phyloP scores from a whole-genome alignment of 2,888 invertebrate species.

The Sympetrum striolatum region DNA sequence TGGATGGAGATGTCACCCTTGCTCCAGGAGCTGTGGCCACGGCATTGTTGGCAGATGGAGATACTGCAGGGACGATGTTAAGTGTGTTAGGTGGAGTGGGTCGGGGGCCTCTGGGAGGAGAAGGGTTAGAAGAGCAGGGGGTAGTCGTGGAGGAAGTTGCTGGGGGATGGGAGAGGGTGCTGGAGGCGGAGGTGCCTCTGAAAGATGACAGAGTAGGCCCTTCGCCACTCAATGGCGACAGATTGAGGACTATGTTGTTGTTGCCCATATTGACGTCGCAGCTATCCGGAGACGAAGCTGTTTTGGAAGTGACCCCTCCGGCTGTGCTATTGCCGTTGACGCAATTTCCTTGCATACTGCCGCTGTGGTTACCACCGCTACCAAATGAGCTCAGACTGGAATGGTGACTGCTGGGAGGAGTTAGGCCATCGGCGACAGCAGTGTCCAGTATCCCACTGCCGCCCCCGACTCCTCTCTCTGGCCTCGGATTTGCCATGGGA shows the following conservation, averaged over 20 bases:
- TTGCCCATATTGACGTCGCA: conserved; percentile 63
- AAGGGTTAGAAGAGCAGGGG: conserved; percentile 46
- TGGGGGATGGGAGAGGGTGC: conserved; percentile 47
- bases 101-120: conserved; percentile 64
- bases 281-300: conserved; percentile 54
- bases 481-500: conserved; percentile 77
- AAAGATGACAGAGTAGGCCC: conserved; percentile 62
- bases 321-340: conserved; percentile 52
- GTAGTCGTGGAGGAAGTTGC: conserved; percentile 37
- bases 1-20: conserved; percentile 53
- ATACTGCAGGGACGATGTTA: conserved; percentile 70
- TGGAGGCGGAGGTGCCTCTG: conserved; percentile 47
- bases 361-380: conserved; percentile 62
- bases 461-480: conserved; percentile 58
- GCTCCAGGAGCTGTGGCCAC: conserved; percentile 44
- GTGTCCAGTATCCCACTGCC: conserved; percentile 16
- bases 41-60: conserved; percentile 29
- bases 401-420: conserved; percentile 60
- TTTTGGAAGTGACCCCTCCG: conserved; percentile 49
- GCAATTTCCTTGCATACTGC: conserved; percentile 50
- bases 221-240: conserved; percentile 69
- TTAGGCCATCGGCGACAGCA: conserved; percentile 48
- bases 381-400: conserved; percentile 78
- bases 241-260: conserved; percentile 76
- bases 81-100: conserved; percentile 85